phyloP scores from a whole-genome alignment of 2,797 vertebrate species.

The Carduelis carduelis region DNA sequence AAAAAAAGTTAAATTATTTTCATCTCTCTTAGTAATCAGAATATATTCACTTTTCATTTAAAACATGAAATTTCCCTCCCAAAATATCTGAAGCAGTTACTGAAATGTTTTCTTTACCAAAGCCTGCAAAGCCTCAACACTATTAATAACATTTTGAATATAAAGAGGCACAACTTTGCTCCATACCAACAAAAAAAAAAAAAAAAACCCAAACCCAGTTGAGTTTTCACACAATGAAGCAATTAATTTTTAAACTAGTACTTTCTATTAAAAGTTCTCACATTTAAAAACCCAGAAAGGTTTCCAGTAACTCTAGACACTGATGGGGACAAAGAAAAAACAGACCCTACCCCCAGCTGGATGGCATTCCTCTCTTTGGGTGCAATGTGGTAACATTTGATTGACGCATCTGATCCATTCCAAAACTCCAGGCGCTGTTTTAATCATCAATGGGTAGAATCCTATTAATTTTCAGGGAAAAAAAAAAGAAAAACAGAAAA shows the following conservation, averaged over 20 bases:
- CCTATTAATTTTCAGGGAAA: not conserved
- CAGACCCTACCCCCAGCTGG: conserved; percentile 56
- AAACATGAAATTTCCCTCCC: not conserved
- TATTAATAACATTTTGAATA: conserved; percentile 13
- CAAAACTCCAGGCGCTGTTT: conserved; percentile 44
- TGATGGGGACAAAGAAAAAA: conserved; percentile 24
- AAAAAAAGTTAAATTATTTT: not conserved
- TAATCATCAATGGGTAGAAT: conserved; percentile 54
- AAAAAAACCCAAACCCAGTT: not conserved
- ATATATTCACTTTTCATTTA: conserved; percentile 10
- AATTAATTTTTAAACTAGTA: not conserved
- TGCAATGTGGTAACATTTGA: conserved; percentile 53
- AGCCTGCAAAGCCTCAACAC: not conserved
- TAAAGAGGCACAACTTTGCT: not conserved
- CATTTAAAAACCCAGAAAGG: not conserved
- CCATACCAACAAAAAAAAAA: not conserved
- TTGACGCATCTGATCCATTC: conserved; percentile 55
- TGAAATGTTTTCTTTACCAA: conserved; percentile 32
- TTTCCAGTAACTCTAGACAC: conserved; percentile 2
- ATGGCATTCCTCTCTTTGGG: conserved; percentile 63
- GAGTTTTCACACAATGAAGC: not conserved
- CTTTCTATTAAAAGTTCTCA: not conserved
- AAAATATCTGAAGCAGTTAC: not conserved
- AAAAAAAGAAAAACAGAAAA: conserved; percentile 18
- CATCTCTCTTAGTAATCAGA: not conserved